These are phyloP conservation scores for Gymnocephalus cernua DNA, from an alignment of 2,113 vertebrate genomes.

Conservation along the genomic window DNA sequence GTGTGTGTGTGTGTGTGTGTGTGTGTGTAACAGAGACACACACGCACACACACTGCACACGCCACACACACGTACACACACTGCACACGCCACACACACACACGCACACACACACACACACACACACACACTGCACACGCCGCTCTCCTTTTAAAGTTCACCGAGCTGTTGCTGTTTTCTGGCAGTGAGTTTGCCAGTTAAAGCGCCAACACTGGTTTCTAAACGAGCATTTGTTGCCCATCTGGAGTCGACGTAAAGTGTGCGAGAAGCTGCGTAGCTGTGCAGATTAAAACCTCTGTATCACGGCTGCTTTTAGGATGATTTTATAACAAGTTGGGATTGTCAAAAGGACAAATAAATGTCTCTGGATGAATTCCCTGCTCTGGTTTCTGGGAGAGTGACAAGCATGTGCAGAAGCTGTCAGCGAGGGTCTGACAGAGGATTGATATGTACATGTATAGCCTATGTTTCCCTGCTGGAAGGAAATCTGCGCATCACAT, in stretches of 20 bases:
- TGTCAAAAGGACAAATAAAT: background rate
- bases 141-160: conserved; percentile 20
- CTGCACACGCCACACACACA: too few relatives aligned
- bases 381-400: background rate
- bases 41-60: too few relatives aligned
- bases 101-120: too few relatives aligned
- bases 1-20: too few relatives aligned
- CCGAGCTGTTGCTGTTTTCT: conserved; percentile 50
- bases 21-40: too few relatives aligned
- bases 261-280: conserved; percentile 20
- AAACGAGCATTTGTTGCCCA: background rate
- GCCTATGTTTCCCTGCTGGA: background rate
- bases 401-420: conserved; percentile 30
- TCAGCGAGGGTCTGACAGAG: background rate
- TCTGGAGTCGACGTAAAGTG: conserved; percentile 30
- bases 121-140: too few relatives aligned
- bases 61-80: too few relatives aligned
- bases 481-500: background rate
- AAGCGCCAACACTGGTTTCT: too few relatives aligned
- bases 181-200: conserved; percentile 18
- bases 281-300: background rate
- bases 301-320: background rate
- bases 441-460: too few relatives aligned
- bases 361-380: background rate
- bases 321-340: background rate